Conservation (phyloP, 2,888 invertebrate genomes). For the Sinotaia quadrata region DNA sequence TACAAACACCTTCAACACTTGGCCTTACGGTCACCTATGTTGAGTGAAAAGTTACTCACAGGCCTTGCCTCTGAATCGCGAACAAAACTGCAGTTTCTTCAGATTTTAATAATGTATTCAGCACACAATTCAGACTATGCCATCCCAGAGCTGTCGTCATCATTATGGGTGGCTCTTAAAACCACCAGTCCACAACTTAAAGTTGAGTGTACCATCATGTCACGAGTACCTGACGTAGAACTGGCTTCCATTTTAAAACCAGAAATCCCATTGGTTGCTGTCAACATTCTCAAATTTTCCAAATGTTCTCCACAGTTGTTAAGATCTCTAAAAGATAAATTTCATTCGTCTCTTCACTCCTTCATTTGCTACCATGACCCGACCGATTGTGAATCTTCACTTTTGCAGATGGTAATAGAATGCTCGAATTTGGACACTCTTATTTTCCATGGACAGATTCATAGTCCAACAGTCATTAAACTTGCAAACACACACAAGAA, state of each 20-base stretch:
- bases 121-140: constrained; percentile 20
- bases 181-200: constrained; percentile 46
- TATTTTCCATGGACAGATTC: constrained; percentile 49
- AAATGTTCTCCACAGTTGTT: constrained; percentile 46
- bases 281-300: constrained; percentile 53
- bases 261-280: constrained; percentile 50
- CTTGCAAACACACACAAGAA: constrained; percentile 38
- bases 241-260: constrained; percentile 52
- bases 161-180: constrained; percentile 47
- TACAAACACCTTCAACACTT: constrained; percentile 49
- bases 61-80: constrained; percentile 43
- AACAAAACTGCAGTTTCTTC: constrained; percentile 44
- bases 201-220: constrained; percentile 53
- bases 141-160: constrained; percentile 48
- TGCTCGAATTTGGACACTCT: constrained; percentile 48
- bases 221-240: constrained; percentile 49
- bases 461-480: constrained; percentile 40
- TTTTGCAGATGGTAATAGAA: constrained; percentile 43
- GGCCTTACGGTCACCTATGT: constrained; percentile 56
- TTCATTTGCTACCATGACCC: constrained; percentile 52
- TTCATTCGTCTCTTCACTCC: constrained; percentile 42
- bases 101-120: constrained; percentile 54
- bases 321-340: constrained; percentile 44
- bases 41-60: constrained; percentile 48
- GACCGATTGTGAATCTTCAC: constrained; percentile 40